These are phyloP conservation scores for Lemur catta DNA, from an alignment of 2,797 vertebrate species.

Conservation along the genomic window DNA sequence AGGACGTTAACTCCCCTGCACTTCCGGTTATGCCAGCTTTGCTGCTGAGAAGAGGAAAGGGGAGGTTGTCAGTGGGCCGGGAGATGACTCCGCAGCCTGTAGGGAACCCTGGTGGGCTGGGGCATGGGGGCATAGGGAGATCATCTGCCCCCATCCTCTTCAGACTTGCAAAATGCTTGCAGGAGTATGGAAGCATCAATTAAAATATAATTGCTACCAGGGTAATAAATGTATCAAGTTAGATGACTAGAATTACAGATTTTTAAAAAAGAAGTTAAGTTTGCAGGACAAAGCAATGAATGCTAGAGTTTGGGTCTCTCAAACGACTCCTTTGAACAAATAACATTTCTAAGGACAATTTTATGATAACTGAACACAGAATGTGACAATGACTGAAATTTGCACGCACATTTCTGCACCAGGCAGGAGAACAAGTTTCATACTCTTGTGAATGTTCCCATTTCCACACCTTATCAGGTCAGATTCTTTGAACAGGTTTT, in stretches of 20 bases:
- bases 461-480: not conserved
- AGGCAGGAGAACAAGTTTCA: not conserved
- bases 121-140: not conserved
- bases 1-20: not conserved
- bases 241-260: not conserved
- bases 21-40: not conserved
- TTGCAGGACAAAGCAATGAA: not conserved
- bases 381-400: rapidly evolving
- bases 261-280: not conserved
- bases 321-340: not conserved
- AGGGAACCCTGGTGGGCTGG: not conserved
- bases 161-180: not conserved
- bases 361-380: not conserved
- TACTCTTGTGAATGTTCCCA: not conserved
- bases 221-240: not conserved
- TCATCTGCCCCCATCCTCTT: not conserved
- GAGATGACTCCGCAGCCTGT: not conserved
- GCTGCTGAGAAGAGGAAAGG: not conserved
- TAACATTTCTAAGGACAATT: not conserved
- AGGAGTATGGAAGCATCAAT: not conserved
- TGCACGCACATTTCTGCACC: not conserved
- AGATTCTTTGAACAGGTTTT: not conserved
- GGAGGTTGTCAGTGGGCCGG: not conserved
- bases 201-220: not conserved
- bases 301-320: not conserved